Conservation (phyloP, 2,888 invertebrate species). For the Cheiracanthium punctorium region DNA sequence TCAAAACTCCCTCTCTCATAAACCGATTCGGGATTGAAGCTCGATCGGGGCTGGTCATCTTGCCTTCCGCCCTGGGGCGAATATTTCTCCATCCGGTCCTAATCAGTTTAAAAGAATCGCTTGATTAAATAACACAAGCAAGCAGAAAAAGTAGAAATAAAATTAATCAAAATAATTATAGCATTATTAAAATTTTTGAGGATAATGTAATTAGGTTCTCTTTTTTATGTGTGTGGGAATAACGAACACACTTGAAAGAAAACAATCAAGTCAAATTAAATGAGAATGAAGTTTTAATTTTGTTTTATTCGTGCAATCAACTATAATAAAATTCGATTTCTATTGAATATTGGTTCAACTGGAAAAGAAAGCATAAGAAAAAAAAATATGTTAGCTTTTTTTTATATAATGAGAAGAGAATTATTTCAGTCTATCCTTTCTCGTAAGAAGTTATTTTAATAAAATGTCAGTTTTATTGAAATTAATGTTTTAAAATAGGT, state of each 20-base stretch:
- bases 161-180: neutral
- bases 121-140: too few relatives aligned
- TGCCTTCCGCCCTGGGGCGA: slow-evolving; percentile 20
- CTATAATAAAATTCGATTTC: too few relatives aligned
- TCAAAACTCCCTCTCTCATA: slow-evolving; percentile 61
- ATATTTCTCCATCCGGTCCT: slow-evolving; percentile 35
- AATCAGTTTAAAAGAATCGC: neutral
- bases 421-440: too few relatives aligned
- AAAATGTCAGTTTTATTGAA: too few relatives aligned
- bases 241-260: neutral
- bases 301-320: too few relatives aligned
- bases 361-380: too few relatives aligned
- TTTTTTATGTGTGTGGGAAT: neutral
- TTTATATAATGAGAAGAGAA: too few relatives aligned
- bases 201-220: neutral
- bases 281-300: neutral
- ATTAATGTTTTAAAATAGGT: too few relatives aligned
- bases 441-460: too few relatives aligned
- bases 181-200: neutral
- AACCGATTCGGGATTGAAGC: slow-evolving; percentile 61
- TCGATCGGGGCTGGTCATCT: neutral
- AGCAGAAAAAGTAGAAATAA: neutral
- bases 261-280: neutral
- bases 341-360: too few relatives aligned
- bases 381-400: too few relatives aligned